phyloP scores from a whole-genome alignment of 2,888 invertebrate genomes.

The Tortricodes alternella region DNA sequence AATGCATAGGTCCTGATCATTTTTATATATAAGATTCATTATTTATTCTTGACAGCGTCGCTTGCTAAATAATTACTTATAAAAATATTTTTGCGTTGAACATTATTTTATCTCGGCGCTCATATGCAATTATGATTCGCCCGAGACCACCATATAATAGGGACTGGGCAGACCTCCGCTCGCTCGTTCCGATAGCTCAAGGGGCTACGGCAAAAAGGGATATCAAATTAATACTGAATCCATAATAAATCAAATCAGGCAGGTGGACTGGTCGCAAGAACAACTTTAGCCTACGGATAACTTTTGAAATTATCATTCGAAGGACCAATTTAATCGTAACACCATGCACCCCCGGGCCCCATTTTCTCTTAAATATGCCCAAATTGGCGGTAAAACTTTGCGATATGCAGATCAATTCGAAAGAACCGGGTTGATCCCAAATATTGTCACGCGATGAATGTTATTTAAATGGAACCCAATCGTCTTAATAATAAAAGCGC shows the following conservation, averaged over 20 bases:
- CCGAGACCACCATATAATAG: constrained; percentile 77
- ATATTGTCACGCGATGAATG: constrained; percentile 48
- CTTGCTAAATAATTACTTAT: constrained; percentile 24
- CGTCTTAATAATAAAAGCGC: constrained; percentile 7
- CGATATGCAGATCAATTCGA: constrained; percentile 51
- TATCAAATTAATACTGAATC: constrained; percentile 83
- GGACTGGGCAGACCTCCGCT: constrained; percentile 62
- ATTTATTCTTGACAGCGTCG: constrained; percentile 21
- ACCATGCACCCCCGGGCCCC: constrained; percentile 14
- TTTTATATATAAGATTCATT: constrained; percentile 14
- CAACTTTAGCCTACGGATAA: constrained; percentile 75
- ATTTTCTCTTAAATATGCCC: constrained; percentile 31
- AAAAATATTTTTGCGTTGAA: constrained; percentile 57
- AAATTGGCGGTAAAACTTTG: constrained; percentile 53
- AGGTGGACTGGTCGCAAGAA: constrained; percentile 76
- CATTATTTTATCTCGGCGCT: constrained; percentile 68
- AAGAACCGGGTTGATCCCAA: constrained; percentile 41
- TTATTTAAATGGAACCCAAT: constrained; percentile 9
- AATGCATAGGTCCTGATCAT: too few relatives aligned
- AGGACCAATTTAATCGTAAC: constrained; percentile 47
- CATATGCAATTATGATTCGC: constrained; percentile 80
- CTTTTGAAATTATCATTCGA: constrained; percentile 74
- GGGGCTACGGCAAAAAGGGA: constrained; percentile 79
- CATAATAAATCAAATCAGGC: constrained; percentile 81
- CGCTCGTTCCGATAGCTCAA: constrained; percentile 75